Evolutionary conservation across 2,888 invertebrate species (phyloP), one percentile per base, ranked within the genome.

Genomic region (Scaptomyza polygonia): DNA sequence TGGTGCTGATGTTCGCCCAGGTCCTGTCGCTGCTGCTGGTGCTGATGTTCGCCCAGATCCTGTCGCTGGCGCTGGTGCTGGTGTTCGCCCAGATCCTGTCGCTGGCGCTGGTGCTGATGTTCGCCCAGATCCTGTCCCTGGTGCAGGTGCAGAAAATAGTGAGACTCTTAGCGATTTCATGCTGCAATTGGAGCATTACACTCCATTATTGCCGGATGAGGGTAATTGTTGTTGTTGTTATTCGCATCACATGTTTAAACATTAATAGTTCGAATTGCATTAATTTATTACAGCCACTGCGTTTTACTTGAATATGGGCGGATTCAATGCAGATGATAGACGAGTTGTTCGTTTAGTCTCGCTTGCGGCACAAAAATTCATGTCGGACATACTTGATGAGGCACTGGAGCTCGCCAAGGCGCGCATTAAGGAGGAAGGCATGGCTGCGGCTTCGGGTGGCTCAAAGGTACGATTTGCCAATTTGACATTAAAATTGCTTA

Each of bases 381-480:
- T 99, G 59, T 98, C 99, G 0, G 99, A 99, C 91, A 96, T 99
- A 67, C 97, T 97, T 0, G 98, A 98, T 86, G 99, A 99, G 92
- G 98, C 99, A 0, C 93, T 99, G 40, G 99, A 99, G 88, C 98
- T 99, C 90, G 98, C 98, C 91, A 98, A 98, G 91, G 97, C 98
- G 92, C 93, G 98, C 42, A 94, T 95, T 2, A 86, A 81, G 27
- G 63, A 85, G 81, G 83, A 85, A 47, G 85, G 67, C 29, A 43
- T 72, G 0, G 52, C 11, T 9, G 67, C 77, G 3, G n/a, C n/a
- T n/a, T 86, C 81, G 0, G 81, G 81, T 0, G 81, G 78, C 14
- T 69, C 78, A 0, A 83, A 81, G 67, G 74, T 74, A 9, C 21
- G n/a, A 8, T 14, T 2, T 0, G 8, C 2, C 4, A 9, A 5